A percentile compares a stretch with the other conserved stretches of the same genome.
phyloP scores from a whole-genome alignment of 92 coral and sea anemone genomes.

The Phymanthus crucifer region DNA sequence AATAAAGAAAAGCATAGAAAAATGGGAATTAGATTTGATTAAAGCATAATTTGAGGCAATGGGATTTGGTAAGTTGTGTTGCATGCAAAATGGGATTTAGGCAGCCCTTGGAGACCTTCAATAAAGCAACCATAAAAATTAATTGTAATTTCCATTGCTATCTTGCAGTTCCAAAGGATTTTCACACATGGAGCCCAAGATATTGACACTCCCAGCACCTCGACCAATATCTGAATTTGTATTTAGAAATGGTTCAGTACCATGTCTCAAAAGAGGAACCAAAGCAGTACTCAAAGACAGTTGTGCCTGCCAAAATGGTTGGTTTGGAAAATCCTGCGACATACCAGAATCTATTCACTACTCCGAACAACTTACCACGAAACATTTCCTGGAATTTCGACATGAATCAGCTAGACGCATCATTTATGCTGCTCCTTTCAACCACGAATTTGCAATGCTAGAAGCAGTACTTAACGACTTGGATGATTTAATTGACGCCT shows the following conservation, averaged over 20 bases:
- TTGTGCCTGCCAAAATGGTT: conserved; percentile 29
- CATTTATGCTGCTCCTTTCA: conserved; percentile 42
- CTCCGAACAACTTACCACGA: conserved; percentile 23
- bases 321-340: conserved; percentile 38
- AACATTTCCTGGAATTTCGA: conserved; percentile 32
- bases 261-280: conserved; percentile 39
- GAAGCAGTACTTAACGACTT: conserved; percentile 45
- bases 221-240: conserved; percentile 27
- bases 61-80: too few species aligned
- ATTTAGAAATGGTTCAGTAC: conserved; percentile 11
- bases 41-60: too few species aligned
- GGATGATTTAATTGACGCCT: conserved; percentile 40
- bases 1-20: too few species aligned
- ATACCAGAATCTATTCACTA: conserved; percentile 42
- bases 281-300: background rate
- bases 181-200: conserved; percentile 20
- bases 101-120: too few species aligned
- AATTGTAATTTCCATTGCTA: background rate
- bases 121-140: background rate
- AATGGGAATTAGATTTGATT: too few species aligned
- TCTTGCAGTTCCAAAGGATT: conserved; percentile 25
- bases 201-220: conserved; percentile 7
- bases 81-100: too few species aligned
- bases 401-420: conserved; percentile 19
- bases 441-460: conserved; percentile 47